Percentiles rank a stretch among this genome's conserved stretches.
These are phyloP conservation scores for Cosmorhoe ocellata DNA, from an alignment of 2,888 invertebrate species.

Conservation along the genomic window DNA sequence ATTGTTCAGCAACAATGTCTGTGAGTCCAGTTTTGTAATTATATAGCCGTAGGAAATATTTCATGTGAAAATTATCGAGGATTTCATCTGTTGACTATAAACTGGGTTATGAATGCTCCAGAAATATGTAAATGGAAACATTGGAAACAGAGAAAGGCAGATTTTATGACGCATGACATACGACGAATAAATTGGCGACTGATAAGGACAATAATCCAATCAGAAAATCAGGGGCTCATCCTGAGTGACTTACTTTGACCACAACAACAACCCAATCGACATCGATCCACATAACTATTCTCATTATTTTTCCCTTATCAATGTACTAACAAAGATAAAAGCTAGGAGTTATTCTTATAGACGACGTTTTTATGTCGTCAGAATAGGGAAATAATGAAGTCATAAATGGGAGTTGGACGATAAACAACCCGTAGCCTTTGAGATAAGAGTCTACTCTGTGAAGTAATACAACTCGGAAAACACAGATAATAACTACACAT, in stretches of 20 bases:
- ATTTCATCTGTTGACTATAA: conserved; percentile 50
- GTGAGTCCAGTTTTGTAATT: conserved; percentile 27
- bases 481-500: conserved; percentile 45
- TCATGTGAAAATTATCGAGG: conserved; percentile 49
- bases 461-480: conserved; percentile 55
- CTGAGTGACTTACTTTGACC: conserved; percentile 55
- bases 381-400: conserved; percentile 79
- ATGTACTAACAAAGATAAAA: conserved; percentile 69
- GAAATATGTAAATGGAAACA: conserved; percentile 53
- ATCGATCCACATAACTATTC: conserved; percentile 65
- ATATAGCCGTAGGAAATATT: conserved; percentile 40
- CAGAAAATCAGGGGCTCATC: conserved; percentile 30
- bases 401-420: conserved; percentile 75
- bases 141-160: conserved; percentile 47
- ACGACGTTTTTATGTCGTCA: conserved; percentile 78
- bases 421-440: conserved; percentile 71
- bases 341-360: conserved; percentile 67
- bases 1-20: conserved; percentile 31
- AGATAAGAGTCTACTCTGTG: conserved; percentile 64
- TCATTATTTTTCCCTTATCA: conserved; percentile 77
- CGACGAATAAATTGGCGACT: conserved; percentile 25
- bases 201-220: conserved; percentile 20
- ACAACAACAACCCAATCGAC: conserved; percentile 70
- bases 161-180: conserved; percentile 41
- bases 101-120: conserved; percentile 44